phyloP scores from a whole-genome alignment of 2,888 invertebrate genomes.

The Eudasyphora cyanicolor region DNA sequence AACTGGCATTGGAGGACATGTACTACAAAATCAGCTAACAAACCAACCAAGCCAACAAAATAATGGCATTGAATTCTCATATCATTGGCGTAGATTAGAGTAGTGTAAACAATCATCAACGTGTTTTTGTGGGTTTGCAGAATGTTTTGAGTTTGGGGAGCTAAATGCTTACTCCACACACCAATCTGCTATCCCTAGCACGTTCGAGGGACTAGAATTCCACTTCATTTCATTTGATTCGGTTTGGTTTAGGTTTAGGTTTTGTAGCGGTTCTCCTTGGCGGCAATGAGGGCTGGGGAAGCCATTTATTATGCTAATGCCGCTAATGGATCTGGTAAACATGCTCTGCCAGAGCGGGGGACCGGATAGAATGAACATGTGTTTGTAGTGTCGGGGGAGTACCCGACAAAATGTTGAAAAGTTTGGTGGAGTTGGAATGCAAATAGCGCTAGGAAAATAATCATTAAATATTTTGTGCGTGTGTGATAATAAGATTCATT shows the following conservation, averaged over 20 bases:
- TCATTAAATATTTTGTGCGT: background rate
- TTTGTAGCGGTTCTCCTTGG: background rate
- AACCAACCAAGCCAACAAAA: background rate
- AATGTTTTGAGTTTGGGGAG: background rate
- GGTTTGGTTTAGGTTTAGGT: background rate
- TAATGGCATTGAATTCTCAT: background rate
- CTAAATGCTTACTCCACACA: too few relatives aligned
- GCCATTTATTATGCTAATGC: constrained; percentile 74
- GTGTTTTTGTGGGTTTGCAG: background rate
- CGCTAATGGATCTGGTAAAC: constrained; percentile 74
- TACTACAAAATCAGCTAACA: too few relatives aligned
- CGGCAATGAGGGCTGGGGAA: constrained; percentile 38
- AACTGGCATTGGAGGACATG: background rate
- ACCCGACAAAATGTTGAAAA: too few relatives aligned
- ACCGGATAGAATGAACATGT: background rate
- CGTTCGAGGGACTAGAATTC: background rate
- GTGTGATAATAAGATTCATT: background rate
- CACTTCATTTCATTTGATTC: background rate
- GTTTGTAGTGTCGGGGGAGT: too few relatives aligned
- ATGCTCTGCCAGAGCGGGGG: constrained; percentile 52
- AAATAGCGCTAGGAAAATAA: background rate
- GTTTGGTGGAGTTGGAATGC: background rate
- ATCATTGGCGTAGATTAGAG: background rate
- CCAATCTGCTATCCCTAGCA: too few relatives aligned
- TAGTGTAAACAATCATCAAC: background rate